A percentile compares a stretch with the other conserved stretches of the same genome.
Evolutionary conservation across 2,113 vertebrate genomes (phyloP).

Genomic region (Rhynchopsitta pachyrhyncha): DNA sequence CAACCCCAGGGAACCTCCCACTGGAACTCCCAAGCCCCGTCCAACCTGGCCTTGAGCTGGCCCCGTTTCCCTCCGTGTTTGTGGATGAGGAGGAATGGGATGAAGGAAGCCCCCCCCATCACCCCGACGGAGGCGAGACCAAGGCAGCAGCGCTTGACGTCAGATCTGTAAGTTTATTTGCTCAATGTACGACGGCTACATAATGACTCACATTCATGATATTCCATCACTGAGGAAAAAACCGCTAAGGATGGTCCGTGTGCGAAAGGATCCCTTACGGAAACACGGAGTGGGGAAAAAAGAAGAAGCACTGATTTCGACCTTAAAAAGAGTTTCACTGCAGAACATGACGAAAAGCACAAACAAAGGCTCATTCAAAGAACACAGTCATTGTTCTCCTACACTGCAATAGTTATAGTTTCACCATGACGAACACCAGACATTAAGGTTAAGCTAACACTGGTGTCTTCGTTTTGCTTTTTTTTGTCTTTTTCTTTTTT

Average conservation of each 20-base stretch:
- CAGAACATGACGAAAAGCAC: constrained; percentile 95
- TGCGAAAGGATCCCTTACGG: constrained; percentile 86
- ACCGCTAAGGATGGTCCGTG: constrained; percentile 98
- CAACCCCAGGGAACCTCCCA: neutral
- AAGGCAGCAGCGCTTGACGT: constrained; percentile 67
- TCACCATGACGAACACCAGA: constrained; percentile 94
- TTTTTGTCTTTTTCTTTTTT: neutral
- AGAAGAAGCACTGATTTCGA: constrained; percentile 87
- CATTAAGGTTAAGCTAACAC: constrained; percentile 93
- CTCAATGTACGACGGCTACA: constrained; percentile 99
- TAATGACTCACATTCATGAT: constrained; percentile 99
- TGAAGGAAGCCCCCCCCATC: neutral
- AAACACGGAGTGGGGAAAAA: constrained; percentile 83
- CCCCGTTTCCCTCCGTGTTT: neutral
- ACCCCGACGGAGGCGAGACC: neutral
- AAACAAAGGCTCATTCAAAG: constrained; percentile 88
- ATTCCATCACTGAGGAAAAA: constrained; percentile 91
- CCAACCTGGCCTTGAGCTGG: neutral
- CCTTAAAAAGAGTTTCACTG: constrained; percentile 89
- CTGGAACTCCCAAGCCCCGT: neutral
- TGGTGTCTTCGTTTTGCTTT: constrained; percentile 83
- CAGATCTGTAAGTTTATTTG: constrained; percentile 95
- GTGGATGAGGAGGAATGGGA: neutral
- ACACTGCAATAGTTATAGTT: constrained; percentile 88
- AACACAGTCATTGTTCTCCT: constrained; percentile 81